A percentile compares a stretch with the other conserved stretches of the same genome.
Evolutionary conservation across 1,140 invertebrate species (phyloP).

Genomic region (Brachionus angularis): DNA sequence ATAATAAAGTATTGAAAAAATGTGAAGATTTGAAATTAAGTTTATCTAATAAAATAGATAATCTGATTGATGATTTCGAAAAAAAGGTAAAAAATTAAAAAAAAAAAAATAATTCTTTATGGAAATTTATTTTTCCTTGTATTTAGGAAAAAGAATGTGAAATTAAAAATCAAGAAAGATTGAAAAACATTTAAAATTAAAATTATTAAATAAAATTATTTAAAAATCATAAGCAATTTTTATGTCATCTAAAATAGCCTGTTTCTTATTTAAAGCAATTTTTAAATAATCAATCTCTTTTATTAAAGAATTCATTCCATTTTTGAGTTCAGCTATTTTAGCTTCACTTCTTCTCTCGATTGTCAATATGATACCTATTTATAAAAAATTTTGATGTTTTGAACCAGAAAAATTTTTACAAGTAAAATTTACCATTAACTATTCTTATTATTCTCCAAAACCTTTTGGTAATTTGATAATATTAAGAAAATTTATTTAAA

Average conservation of each 20-base stretch:
- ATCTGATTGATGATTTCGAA: neutral
- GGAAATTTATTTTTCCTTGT: neutral
- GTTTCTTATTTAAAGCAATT: neutral
- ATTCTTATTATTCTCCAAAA: slow-evolving; percentile 40
- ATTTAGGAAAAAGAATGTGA: neutral
- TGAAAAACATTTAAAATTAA: slow-evolving; percentile 10
- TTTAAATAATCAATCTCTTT: slow-evolving; percentile 29
- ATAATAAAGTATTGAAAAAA: neutral
- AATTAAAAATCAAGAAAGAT: neutral
- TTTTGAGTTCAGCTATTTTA: slow-evolving; percentile 22
- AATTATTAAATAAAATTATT: slow-evolving; percentile 16
- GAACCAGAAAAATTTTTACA: neutral
- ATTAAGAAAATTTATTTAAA: neutral
- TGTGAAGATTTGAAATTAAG: neutral
- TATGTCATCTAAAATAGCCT: neutral
- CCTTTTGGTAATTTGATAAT: neutral
- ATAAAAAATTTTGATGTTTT: neutral
- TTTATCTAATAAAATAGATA: neutral
- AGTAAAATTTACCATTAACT: slow-evolving; percentile 24
- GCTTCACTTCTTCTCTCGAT: neutral
- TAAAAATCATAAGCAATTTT: neutral
- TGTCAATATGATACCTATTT: slow-evolving; percentile 14
- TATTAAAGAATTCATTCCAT: slow-evolving; percentile 32
- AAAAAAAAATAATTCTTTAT: neutral
- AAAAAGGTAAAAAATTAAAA: slow-evolving; percentile 2